These are phyloP conservation scores for Phyllostomus discolor DNA, from an alignment of 2,113 vertebrate species.

Conservation along the genomic window DNA sequence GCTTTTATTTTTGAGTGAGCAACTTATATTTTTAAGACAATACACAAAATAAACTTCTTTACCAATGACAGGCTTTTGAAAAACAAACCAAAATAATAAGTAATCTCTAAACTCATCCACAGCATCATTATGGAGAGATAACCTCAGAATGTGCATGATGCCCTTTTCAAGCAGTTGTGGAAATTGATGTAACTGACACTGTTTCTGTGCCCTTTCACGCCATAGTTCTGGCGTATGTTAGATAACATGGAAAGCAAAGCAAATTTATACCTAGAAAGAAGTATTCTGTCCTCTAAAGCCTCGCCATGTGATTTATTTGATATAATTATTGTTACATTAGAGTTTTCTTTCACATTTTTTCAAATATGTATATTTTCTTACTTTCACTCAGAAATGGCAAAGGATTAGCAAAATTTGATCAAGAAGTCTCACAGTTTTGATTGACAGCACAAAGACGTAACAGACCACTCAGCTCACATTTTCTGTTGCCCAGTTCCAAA, in stretches of 20 bases:
- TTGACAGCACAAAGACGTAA: neutral
- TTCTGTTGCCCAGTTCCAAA: neutral
- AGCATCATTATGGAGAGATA: neutral
- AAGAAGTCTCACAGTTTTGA: neutral
- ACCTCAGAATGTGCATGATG: slow-evolving; percentile 15
- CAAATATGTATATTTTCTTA: neutral
- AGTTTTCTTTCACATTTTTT: neutral
- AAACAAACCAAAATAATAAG: slow-evolving; percentile 49
- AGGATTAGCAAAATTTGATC: neutral
- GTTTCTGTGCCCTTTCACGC: slow-evolving; percentile 12
- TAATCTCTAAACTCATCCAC: slow-evolving; percentile 39
- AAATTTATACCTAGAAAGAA: neutral
- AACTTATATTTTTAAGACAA: slow-evolving; percentile 53
- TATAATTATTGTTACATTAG: neutral
- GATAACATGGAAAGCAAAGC: neutral
- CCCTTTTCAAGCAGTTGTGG: slow-evolving; percentile 41
- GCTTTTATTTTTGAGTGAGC: slow-evolving; percentile 42
- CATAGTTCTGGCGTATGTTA: slow-evolving; percentile 16
- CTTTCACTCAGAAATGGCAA: neutral
- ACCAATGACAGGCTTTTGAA: slow-evolving; percentile 30
- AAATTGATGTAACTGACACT: slow-evolving; percentile 1
- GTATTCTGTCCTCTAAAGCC: neutral
- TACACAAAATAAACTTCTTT: slow-evolving; percentile 48
- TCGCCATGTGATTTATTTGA: neutral
- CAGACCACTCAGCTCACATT: neutral